Percentiles rank a stretch among this genome's conserved stretches.
Conservation (phyloP, 2,113 vertebrate species). For the Thunnus maccoyii region DNA sequence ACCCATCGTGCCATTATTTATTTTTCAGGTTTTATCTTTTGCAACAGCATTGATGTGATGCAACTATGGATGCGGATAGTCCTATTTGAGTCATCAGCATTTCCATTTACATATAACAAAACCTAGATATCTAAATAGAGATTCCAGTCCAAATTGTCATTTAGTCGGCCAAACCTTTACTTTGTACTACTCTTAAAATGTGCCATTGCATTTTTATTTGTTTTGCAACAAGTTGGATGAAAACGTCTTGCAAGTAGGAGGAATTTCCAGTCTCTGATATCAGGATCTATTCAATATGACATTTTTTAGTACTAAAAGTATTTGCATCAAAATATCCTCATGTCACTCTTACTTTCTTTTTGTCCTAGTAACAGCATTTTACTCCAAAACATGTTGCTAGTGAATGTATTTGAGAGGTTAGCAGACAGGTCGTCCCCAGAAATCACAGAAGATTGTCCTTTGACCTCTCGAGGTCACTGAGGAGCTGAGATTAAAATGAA, state of each 20-base stretch:
- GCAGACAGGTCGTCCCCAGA: slow-evolving; percentile 25
- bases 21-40: background rate
- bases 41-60: background rate
- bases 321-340: background rate
- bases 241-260: background rate
- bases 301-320: background rate
- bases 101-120: background rate
- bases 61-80: background rate
- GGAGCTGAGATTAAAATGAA: slow-evolving; percentile 47
- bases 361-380: background rate
- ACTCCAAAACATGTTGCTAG: background rate
- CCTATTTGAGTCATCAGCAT: background rate
- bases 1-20: background rate
- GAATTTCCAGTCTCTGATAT: background rate
- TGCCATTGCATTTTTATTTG: too few relatives aligned
- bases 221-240: too few relatives aligned
- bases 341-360: too few relatives aligned
- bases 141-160: background rate
- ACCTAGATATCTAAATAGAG: background rate
- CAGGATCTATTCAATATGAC: background rate
- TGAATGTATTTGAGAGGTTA: background rate
- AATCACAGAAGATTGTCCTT: slow-evolving; percentile 32
- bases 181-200: too few relatives aligned
- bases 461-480: slow-evolving; percentile 57
- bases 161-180: background rate